These are phyloP conservation scores for Nothobranchius kuhntae DNA, from an alignment of 2,113 vertebrate genomes.

Conservation along the genomic window DNA sequence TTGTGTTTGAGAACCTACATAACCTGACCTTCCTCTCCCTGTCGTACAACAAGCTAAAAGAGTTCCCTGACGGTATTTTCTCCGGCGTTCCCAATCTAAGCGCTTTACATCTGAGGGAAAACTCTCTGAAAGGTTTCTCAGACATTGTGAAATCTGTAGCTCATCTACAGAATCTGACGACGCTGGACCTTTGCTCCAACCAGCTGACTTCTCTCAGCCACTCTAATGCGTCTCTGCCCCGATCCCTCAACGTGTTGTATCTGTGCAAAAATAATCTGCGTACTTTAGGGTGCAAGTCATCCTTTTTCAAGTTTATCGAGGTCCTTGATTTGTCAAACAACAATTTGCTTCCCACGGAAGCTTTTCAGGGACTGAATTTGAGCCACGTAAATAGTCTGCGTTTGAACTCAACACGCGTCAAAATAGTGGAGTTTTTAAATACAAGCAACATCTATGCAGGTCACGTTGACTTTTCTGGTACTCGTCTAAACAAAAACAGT, in stretches of 20 bases:
- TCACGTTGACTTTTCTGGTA: constrained; percentile 78
- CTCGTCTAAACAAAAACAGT: constrained; percentile 34
- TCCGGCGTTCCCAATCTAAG: constrained; percentile 42
- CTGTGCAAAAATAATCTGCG: constrained; percentile 74
- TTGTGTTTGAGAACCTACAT: constrained; percentile 61
- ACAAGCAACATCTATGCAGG: constrained; percentile 55
- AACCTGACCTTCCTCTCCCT: constrained; percentile 70
- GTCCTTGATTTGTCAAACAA: constrained; percentile 81
- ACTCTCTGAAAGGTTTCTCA: constrained; percentile 70
- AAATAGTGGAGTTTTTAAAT: constrained; percentile 63
- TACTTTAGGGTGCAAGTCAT: constrained; percentile 51
- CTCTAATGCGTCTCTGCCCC: constrained; percentile 50
- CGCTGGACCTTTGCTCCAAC: constrained; percentile 80
- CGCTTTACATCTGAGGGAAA: constrained; percentile 63
- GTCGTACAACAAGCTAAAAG: constrained; percentile 62
- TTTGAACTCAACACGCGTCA: constrained; percentile 69
- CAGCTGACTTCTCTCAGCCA: constrained; percentile 64
- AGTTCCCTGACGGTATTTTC: constrained; percentile 62
- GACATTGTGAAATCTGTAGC: constrained; percentile 64
- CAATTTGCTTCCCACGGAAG: neutral
- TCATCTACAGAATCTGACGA: constrained; percentile 52
- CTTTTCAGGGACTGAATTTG: constrained; percentile 71
- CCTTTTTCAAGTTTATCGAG: constrained; percentile 58
- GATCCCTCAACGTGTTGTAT: constrained; percentile 57
- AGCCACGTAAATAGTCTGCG: constrained; percentile 52